Evolutionary conservation across 2,888 invertebrate genomes (phyloP).

Genomic region (Andrena hattorfiana): DNA sequence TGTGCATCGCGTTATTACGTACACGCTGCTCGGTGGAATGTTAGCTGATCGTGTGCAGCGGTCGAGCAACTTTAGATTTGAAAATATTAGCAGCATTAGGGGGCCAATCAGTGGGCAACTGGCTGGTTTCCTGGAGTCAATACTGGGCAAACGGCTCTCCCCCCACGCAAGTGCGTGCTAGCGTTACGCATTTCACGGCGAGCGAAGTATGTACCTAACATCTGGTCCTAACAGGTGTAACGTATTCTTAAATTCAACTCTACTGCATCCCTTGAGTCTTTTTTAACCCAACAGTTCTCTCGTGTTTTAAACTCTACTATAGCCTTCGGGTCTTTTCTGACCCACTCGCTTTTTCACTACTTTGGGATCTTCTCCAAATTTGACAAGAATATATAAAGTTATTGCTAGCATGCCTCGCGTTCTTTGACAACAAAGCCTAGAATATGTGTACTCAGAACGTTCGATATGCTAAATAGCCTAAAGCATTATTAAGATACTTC

Average conservation of each 20-base stretch:
- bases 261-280: no score
- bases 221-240: constrained; percentile 27
- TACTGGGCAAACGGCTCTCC: constrained; percentile 18
- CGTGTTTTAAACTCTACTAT: no score
- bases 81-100: constrained; percentile 8
- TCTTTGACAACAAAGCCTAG: no score
- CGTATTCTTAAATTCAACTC: not conserved
- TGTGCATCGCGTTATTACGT: not conserved
- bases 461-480: no score
- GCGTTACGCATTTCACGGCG: constrained; percentile 40
- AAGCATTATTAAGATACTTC: not conserved
- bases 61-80: constrained; percentile 2
- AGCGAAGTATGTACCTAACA: constrained; percentile 2
- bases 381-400: no score
- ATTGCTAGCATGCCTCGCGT: no score
- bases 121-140: constrained; percentile 33
- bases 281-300: no score
- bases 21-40: not conserved
- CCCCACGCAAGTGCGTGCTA: constrained; percentile 14
- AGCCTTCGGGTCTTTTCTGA: no score
- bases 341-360: no score
- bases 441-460: no score
- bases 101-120: constrained; percentile 14
- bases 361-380: no score
- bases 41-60: not conserved